phyloP scores from a whole-genome alignment of 2,888 invertebrate species.

The Monoplex corrugatus region DNA sequence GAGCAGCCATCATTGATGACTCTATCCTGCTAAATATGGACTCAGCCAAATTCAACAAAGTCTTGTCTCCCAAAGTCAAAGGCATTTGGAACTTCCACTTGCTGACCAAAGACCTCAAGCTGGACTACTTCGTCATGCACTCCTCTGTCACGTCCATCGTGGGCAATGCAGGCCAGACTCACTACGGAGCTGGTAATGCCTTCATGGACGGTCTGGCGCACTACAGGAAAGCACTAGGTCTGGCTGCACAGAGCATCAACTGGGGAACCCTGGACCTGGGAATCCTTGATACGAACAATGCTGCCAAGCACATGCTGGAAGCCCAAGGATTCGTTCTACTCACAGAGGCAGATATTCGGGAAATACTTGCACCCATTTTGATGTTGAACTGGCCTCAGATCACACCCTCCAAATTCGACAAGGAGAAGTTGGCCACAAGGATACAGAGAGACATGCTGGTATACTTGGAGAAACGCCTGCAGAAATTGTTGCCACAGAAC shows the following conservation, averaged over 20 bases:
- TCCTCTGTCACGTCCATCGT: conserved; percentile 70
- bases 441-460: conserved; percentile 52
- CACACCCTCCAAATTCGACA: conserved; percentile 60
- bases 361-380: conserved; percentile 60
- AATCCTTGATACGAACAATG: conserved; percentile 56
- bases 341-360: conserved; percentile 51
- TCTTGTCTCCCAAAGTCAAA: conserved; percentile 66
- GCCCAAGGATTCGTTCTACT: conserved; percentile 54
- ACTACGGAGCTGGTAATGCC: conserved; percentile 71
- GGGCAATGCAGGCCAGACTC: conserved; percentile 69
- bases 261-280: conserved; percentile 72
- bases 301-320: conserved; percentile 46
- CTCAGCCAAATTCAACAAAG: conserved; percentile 57
- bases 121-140: conserved; percentile 71
- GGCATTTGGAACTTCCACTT: conserved; percentile 72
- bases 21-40: conserved; percentile 58
- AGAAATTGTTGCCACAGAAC: conserved; percentile 43
- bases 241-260: conserved; percentile 68
- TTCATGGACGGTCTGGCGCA: conserved; percentile 70
- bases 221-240: conserved; percentile 61
- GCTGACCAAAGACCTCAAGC: conserved; percentile 56
- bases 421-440: conserved; percentile 54
- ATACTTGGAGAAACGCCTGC: conserved; percentile 51
- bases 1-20: conserved; percentile 66
- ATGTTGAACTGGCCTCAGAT: conserved; percentile 58